A percentile compares a stretch with the other conserved stretches of the same genome.
These are phyloP conservation scores for Philhelius pedissequus DNA, from an alignment of 2,888 invertebrate genomes.

Conservation along the genomic window DNA sequence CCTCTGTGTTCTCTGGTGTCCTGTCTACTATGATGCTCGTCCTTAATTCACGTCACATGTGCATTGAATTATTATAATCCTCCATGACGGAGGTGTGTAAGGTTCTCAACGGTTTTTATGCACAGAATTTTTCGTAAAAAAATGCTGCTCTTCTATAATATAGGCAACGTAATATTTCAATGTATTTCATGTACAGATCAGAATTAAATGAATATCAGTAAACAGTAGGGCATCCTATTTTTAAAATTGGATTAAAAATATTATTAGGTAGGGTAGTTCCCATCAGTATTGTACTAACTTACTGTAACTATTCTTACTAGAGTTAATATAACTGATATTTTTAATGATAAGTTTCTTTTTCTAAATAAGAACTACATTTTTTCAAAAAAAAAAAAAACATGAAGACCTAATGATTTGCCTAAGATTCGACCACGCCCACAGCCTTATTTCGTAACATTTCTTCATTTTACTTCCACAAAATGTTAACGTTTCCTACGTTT, in stretches of 20 bases:
- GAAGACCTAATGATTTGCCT: too few species aligned
- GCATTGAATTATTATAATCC: conserved; percentile 57
- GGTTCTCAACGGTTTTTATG: neutral
- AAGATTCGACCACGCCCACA: too few species aligned
- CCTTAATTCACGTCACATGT: conserved; percentile 42
- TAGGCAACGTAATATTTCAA: conserved; percentile 26
- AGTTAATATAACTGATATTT: too few species aligned
- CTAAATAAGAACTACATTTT: too few species aligned
- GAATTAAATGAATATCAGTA: conserved; percentile 9
- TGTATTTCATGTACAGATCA: conserved; percentile 9
- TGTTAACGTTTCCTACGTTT: too few species aligned
- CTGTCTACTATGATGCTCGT: conserved; percentile 10
- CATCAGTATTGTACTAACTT: too few species aligned
- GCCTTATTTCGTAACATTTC: too few species aligned
- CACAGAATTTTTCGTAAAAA: neutral
- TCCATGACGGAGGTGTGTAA: conserved; percentile 20
- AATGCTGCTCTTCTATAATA: conserved; percentile 7
- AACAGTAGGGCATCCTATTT: neutral
- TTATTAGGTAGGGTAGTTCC: too few species aligned
- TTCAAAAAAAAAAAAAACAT: too few species aligned
- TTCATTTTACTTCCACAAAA: too few species aligned
- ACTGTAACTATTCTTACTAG: too few species aligned
- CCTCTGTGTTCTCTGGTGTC: conserved; percentile 4
- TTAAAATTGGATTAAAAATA: neutral
- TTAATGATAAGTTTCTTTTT: too few species aligned